Evolutionary conservation across 2,797 vertebrate species (phyloP).

Genomic region (Anguilla anguilla): DNA sequence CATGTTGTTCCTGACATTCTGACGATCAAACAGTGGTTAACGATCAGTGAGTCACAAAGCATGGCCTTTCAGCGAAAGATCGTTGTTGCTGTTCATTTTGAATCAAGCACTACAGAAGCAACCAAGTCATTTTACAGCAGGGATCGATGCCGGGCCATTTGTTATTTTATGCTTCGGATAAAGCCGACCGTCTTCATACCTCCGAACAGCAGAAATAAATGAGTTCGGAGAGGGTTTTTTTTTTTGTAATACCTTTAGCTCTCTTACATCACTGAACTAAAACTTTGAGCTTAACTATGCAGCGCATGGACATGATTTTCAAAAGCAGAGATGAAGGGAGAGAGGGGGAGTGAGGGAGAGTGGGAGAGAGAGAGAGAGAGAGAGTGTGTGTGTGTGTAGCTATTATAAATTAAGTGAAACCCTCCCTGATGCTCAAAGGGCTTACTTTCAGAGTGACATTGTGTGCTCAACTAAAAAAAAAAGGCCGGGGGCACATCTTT

Average conservation of each 20-base stretch:
- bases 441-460: conserved; percentile 3
- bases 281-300: not conserved
- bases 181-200: conserved; percentile 45
- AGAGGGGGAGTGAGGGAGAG: too few species aligned
- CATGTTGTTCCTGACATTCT: not conserved
- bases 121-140: not conserved
- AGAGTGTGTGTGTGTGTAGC: not conserved
- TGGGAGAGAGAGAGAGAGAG: not conserved
- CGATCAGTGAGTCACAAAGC: not conserved
- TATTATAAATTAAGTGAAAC: not conserved
- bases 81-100: not conserved
- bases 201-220: conserved; percentile 12
- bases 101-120: not conserved
- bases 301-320: not conserved
- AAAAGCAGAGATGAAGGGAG: not conserved
- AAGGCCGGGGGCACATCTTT: not conserved
- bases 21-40: not conserved
- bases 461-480: not conserved
- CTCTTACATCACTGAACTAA: not conserved
- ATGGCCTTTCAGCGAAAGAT: not conserved
- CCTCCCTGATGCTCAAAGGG: not conserved
- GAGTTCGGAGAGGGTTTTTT: not conserved
- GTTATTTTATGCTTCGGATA: conserved; percentile 44
- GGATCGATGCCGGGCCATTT: conserved; percentile 34
- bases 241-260: not conserved